These are phyloP conservation scores for Platichthys stellatus DNA, from an alignment of 2,113 vertebrate genomes.

Conservation along the genomic window DNA sequence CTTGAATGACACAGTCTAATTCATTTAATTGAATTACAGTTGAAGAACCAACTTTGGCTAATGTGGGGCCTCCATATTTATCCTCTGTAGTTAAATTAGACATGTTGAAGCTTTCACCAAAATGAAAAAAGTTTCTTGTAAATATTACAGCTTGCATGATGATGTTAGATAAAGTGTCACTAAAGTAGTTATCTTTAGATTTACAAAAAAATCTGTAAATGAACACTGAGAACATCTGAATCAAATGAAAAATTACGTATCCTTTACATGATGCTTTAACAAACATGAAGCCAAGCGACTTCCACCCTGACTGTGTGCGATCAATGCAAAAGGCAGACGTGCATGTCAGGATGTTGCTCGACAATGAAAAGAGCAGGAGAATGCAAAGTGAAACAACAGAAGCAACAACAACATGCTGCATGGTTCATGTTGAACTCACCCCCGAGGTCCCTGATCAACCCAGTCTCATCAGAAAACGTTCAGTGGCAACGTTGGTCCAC, in stretches of 20 bases:
- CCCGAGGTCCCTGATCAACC: conserved; percentile 53
- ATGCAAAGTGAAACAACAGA: conserved; percentile 55
- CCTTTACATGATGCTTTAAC: not conserved
- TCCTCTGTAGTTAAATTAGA: conserved; percentile 6
- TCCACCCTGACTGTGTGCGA: conserved; percentile 1
- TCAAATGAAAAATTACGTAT: not conserved
- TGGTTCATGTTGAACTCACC: conserved; percentile 56
- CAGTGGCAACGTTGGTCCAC: too few relatives aligned
- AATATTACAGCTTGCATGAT: conserved; percentile 5
- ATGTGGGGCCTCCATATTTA: not conserved
- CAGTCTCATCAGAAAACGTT: too few relatives aligned
- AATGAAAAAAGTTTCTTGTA: not conserved
- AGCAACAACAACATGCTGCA: conserved; percentile 60
- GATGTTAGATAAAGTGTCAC: not conserved
- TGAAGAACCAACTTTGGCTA: not conserved
- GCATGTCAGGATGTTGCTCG: conserved; percentile 7
- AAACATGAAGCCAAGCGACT: not conserved
- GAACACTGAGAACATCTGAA: not conserved
- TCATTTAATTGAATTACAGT: not conserved
- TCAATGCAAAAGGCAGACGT: not conserved
- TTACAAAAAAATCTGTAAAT: not conserved
- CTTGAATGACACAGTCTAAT: too few relatives aligned
- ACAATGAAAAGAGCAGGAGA: conserved; percentile 45
- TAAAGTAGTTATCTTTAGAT: not conserved
- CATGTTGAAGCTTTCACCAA: not conserved